A percentile compares a stretch with the other conserved stretches of the same genome.
phyloP scores from a whole-genome alignment of 2,113 vertebrate genomes.

The Xiphophorus hellerii region DNA sequence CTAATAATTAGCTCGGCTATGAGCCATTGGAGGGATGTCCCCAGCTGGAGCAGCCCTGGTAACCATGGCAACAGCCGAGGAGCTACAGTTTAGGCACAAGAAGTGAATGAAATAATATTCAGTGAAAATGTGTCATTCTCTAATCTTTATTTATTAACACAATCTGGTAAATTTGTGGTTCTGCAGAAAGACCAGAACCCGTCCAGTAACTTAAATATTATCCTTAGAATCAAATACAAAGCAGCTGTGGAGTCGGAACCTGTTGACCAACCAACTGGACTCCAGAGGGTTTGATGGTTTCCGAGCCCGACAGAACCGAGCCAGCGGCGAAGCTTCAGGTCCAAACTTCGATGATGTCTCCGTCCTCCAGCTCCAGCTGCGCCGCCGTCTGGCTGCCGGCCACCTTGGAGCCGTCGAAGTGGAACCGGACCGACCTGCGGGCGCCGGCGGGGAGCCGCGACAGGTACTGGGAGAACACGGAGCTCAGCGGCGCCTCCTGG shows the following conservation, averaged over 20 bases:
- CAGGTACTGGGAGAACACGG: slow-evolving; percentile 73
- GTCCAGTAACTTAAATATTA: not conserved
- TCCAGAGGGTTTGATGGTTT: no score
- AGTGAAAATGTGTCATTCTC: not conserved
- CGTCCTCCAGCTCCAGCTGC: slow-evolving; percentile 83
- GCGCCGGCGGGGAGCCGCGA: slow-evolving; percentile 19
- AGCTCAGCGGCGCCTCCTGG: slow-evolving; percentile 73
- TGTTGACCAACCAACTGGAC: no score
- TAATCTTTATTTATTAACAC: not conserved
- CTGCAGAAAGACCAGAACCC: no score
- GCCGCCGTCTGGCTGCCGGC: slow-evolving; percentile 67
- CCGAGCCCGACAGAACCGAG: not conserved
- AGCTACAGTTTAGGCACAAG: no score
- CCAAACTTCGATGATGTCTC: slow-evolving; percentile 83
- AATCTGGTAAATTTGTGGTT: not conserved
- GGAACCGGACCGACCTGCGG: slow-evolving; percentile 55
- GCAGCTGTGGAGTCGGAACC: no score
- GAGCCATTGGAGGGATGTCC: no score
- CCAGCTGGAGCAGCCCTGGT: no score
- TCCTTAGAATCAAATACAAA: not conserved
- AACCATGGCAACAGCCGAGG: no score
- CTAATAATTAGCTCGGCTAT: no score
- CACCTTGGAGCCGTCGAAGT: slow-evolving; percentile 78
- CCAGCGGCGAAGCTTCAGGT: slow-evolving; percentile 15
- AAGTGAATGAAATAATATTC: no score